Conservation (phyloP, 2,113 vertebrate genomes). For the Thinocorus orbignyianus region DNA sequence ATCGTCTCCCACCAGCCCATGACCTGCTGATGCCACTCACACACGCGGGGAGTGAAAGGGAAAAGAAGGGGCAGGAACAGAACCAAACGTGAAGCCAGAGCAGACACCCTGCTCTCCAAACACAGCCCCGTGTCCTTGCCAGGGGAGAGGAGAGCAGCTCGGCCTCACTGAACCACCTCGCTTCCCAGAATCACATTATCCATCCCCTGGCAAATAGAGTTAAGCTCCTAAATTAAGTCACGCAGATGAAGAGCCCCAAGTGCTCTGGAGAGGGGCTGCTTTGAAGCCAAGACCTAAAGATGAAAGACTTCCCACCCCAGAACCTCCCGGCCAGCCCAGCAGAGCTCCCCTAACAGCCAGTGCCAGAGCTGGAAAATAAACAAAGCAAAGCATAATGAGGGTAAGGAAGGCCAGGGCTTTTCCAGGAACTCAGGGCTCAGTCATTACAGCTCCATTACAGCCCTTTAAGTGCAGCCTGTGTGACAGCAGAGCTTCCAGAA, state of each 20-base stretch:
- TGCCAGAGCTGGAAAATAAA: background rate
- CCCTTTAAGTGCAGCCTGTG: background rate
- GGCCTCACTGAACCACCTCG: background rate
- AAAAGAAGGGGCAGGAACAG: background rate
- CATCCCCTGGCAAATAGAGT: background rate
- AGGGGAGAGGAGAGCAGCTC: background rate
- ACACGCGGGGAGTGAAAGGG: accelerated
- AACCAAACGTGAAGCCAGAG: background rate
- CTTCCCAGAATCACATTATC: background rate
- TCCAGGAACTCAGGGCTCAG: background rate
- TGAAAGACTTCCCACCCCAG: background rate
- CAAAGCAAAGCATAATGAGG: background rate
- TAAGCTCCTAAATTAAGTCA: background rate
- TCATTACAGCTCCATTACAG: too few species aligned
- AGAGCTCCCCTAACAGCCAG: background rate
- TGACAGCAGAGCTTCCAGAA: background rate
- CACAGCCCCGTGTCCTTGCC: background rate
- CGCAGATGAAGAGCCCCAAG: background rate
- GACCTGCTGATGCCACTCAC: background rate
- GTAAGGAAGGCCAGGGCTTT: background rate
- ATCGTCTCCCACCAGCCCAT: background rate
- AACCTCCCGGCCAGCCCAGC: background rate
- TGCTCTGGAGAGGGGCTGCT: background rate
- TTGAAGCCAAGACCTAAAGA: background rate
- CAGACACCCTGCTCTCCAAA: background rate